phyloP scores from a whole-genome alignment of 2,888 invertebrate species.

The Agonopterix subpropinquella region DNA sequence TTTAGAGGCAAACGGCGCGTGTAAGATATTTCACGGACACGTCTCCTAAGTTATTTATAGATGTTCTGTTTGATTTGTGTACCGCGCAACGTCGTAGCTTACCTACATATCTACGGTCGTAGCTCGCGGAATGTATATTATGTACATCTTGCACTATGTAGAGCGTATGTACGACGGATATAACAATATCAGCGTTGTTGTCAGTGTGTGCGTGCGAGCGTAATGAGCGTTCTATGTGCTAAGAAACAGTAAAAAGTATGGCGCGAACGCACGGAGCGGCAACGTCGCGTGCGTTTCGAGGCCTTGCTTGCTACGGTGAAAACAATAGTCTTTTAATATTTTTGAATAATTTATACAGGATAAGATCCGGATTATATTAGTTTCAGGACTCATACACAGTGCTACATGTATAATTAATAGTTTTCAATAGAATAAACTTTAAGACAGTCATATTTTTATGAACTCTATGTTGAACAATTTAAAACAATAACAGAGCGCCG shows the following conservation, averaged over 20 bases:
- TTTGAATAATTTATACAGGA: constrained; percentile 36
- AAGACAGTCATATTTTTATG: too few species aligned
- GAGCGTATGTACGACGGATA: constrained; percentile 43
- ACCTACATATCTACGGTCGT: constrained; percentile 64
- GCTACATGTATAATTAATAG: too few species aligned
- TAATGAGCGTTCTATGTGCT: constrained; percentile 74
- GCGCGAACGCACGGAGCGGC: constrained; percentile 68
- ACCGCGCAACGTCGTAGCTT: constrained; percentile 47
- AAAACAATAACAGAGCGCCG: too few species aligned
- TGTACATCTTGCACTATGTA: constrained; percentile 69
- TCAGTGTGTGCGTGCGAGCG: constrained; percentile 51
- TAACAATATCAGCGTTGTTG: constrained; percentile 54
- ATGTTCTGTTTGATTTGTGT: constrained; percentile 66
- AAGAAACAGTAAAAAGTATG: constrained; percentile 78
- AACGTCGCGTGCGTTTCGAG: constrained; percentile 64
- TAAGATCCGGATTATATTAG: too few species aligned
- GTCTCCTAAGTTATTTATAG: constrained; percentile 61
- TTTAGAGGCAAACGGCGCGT: constrained; percentile 12
- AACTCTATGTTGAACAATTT: too few species aligned
- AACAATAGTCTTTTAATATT: constrained; percentile 55
- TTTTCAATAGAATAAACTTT: too few species aligned
- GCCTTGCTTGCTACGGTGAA: constrained; percentile 62
- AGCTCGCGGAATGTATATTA: constrained; percentile 64
- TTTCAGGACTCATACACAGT: too few species aligned
- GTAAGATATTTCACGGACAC: constrained; percentile 52